Evolutionary conservation across 2,888 invertebrate genomes (phyloP).

Genomic region (Sipha maydis): DNA sequence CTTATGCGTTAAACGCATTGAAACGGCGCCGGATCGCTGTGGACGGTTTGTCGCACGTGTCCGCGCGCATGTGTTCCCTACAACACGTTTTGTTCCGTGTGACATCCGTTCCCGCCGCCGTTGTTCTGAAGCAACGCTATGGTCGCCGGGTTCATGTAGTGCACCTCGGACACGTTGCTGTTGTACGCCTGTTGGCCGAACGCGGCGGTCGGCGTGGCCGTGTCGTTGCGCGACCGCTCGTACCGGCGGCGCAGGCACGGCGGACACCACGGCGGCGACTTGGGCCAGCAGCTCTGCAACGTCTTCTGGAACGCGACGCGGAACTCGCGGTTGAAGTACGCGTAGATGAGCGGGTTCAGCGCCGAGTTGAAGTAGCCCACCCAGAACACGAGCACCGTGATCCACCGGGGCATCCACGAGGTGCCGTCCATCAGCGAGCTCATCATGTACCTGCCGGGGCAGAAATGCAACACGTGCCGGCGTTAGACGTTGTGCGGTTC

Average conservation of each 20-base stretch:
- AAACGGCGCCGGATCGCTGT: no score
- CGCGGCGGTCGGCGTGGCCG: constrained; percentile 67
- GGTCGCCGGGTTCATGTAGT: constrained; percentile 64
- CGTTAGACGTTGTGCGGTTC: no score
- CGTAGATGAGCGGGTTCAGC: constrained; percentile 95
- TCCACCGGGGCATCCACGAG: constrained; percentile 77
- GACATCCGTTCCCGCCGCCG: background rate
- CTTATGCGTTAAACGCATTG: no score
- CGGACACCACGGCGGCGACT: constrained; percentile 65
- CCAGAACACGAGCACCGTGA: constrained; percentile 95
- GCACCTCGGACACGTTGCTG: constrained; percentile 68
- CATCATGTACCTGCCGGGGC: constrained; percentile 81
- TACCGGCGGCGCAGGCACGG: constrained; percentile 46
- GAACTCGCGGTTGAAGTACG: constrained; percentile 97
- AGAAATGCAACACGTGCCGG: no score
- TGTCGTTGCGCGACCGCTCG: constrained; percentile 59
- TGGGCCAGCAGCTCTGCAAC: constrained; percentile 76
- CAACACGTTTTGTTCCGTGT: constrained; percentile 38
- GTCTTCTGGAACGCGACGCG: constrained; percentile 93
- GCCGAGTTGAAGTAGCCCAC: constrained; percentile 98
- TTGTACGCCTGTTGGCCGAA: constrained; percentile 69
- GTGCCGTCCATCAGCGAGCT: constrained; percentile 79
- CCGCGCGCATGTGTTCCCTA: background rate
- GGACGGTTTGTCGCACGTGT: background rate
- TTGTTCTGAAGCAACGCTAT: constrained; percentile 62